Conservation (phyloP, 2,888 invertebrate genomes). For the Pimpla rufipes region DNA sequence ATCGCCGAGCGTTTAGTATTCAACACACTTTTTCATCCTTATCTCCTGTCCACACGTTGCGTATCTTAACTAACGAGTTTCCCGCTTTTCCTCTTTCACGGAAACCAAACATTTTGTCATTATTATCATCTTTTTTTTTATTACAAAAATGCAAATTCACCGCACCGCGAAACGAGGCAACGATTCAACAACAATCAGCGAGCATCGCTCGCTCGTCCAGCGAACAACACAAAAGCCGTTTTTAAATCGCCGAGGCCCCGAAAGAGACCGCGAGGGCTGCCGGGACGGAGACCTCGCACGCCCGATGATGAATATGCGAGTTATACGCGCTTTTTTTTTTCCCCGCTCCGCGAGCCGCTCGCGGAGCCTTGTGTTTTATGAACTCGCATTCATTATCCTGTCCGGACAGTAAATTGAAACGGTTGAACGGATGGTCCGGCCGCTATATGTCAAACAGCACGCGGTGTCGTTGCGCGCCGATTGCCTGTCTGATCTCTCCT, state of each 20-base stretch:
- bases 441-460: conserved; percentile 73
- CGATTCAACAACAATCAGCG: not conserved
- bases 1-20: not conserved
- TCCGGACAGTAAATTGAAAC: conserved; percentile 75
- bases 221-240: conserved; percentile 56
- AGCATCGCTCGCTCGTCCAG: conserved; percentile 33
- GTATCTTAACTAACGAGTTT: not conserved
- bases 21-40: conserved; percentile 12
- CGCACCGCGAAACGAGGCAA: conserved; percentile 30
- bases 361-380: conserved; percentile 74
- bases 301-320: conserved; percentile 69
- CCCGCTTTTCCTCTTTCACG: not conserved
- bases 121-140: no score
- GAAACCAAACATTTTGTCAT: not conserved
- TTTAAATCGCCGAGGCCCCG: conserved; percentile 62
- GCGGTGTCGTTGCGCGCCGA: conserved; percentile 73
- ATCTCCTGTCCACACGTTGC: not conserved
- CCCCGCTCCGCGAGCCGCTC: conserved; percentile 32
- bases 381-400: conserved; percentile 74
- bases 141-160: not conserved
- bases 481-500: conserved; percentile 68
- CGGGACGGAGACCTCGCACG: conserved; percentile 37
- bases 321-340: conserved; percentile 59
- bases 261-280: conserved; percentile 65
- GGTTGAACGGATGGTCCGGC: conserved; percentile 71